Conservation (phyloP, 2,113 vertebrate genomes). For the Accipiter cooperii region DNA sequence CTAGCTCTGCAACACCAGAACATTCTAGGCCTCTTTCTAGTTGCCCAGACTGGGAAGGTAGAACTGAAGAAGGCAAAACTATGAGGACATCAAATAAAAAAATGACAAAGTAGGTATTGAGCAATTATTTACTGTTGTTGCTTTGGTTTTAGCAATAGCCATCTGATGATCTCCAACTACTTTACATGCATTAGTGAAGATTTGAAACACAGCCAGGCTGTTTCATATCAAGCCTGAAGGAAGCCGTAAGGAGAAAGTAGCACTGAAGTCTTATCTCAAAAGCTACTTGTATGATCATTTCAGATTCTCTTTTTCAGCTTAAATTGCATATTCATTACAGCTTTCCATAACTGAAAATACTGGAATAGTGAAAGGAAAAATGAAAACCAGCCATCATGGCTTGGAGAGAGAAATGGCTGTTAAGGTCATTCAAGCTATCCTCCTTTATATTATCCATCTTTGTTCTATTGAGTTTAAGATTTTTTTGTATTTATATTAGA, state of each 20-base stretch:
- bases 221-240: not conserved
- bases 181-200: not conserved
- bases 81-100: slow-evolving; percentile 76
- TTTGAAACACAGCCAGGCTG: not conserved
- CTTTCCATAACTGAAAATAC: not conserved
- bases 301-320: not conserved
- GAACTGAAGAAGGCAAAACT: slow-evolving; percentile 80
- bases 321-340: not conserved
- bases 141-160: not conserved
- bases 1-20: slow-evolving; percentile 83
- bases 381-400: not conserved
- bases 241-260: not conserved
- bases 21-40: slow-evolving; percentile 67
- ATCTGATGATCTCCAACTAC: not conserved
- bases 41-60: slow-evolving; percentile 77
- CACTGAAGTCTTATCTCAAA: not conserved
- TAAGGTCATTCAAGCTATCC: not conserved
- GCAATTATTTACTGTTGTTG: not conserved
- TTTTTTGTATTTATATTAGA: not conserved
- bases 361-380: not conserved
- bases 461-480: not conserved
- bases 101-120: slow-evolving; percentile 75
- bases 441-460: not conserved
- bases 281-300: not conserved
- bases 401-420: not conserved